A percentile compares a stretch with the other conserved stretches of the same genome.
phyloP scores from a whole-genome alignment of 2,113 vertebrate species.

The Pomatorhinus ruficollis region DNA sequence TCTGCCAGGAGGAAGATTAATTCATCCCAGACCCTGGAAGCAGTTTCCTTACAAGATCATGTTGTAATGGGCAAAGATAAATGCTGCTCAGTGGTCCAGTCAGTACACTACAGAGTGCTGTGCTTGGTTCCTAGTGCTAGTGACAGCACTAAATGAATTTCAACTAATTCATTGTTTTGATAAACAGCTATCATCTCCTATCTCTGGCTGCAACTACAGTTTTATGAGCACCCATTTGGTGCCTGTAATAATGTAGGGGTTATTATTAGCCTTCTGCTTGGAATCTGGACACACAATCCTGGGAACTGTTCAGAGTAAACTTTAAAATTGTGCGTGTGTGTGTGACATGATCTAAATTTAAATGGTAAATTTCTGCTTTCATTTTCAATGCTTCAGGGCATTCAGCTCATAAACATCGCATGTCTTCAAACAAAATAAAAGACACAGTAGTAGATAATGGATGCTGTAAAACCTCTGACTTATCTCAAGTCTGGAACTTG shows the following conservation, averaged over 20 bases:
- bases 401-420: background rate
- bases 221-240: conserved; percentile 15
- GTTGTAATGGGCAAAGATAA: background rate
- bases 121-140: background rate
- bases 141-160: background rate
- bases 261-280: conserved; percentile 49
- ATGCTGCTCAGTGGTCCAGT: background rate
- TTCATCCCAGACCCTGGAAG: background rate
- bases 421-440: conserved; percentile 25
- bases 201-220: background rate
- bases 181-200: background rate
- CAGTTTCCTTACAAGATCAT: background rate
- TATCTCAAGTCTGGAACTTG: conserved; percentile 2
- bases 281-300: conserved; percentile 19
- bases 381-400: background rate
- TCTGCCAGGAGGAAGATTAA: background rate
- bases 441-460: background rate
- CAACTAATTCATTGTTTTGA: background rate
- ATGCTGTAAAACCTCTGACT: conserved; percentile 27
- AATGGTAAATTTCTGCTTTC: conserved; percentile 39
- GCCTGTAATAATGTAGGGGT: background rate
- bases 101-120: background rate
- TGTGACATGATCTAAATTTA: conserved; percentile 45
- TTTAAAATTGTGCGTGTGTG: background rate
- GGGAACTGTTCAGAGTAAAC: conserved; percentile 19